Base-by-base conservation (phyloP, 2,888 invertebrate genomes). In the Lissonota sp. region DNA sequence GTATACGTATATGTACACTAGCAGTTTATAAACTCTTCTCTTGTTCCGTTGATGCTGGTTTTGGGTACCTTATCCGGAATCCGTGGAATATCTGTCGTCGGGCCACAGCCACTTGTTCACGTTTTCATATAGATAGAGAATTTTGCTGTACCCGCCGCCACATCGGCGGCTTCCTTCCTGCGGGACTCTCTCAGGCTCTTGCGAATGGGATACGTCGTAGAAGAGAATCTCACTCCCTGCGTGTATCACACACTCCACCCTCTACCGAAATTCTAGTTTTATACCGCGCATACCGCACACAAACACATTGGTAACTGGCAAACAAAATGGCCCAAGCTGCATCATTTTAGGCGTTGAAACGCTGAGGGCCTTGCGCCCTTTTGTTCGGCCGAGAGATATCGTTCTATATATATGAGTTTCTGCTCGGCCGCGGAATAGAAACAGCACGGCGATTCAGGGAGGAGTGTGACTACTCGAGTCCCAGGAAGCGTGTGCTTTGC, bases 401-500 rank as follows among this genome's bases (percentile, higher is more conserved):
- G 12, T 46, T 46, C 12, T 12, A 16, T 39, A 49, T 26, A 58
- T 51, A 60, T 26, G 49, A 5, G 64, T 60, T 60, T 71, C 78
- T 70, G 74, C 66, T 66, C 74, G 73, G 69, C 63, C 69, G 66
- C 87, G 87, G 90, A 89, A 89, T 90, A 88, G 91, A 87, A 84
- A 83, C 89, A 88, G 86, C 87, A 87, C 88, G 87, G 84, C 88
- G 88, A 88, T 89, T 89, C 89, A 86, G 1, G 37, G 86, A 88
- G 88, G 88, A 88, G 90, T 89, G 91, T 88, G 89, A 90, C 90
- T 90, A 84, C 87, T 86, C 88, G 90, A 90, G 89, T 88, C 91
- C 91, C 92, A 92, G 92, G 92, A 92, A 92, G 92, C 92, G 92
- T 91, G 92, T 92, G 92, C 92, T 92, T 92, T 92, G 89, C 92